A percentile compares a stretch with the other conserved stretches of the same genome.
phyloP scores from a whole-genome alignment of 2,797 vertebrate species.

The Brachyalestes nurse region DNA sequence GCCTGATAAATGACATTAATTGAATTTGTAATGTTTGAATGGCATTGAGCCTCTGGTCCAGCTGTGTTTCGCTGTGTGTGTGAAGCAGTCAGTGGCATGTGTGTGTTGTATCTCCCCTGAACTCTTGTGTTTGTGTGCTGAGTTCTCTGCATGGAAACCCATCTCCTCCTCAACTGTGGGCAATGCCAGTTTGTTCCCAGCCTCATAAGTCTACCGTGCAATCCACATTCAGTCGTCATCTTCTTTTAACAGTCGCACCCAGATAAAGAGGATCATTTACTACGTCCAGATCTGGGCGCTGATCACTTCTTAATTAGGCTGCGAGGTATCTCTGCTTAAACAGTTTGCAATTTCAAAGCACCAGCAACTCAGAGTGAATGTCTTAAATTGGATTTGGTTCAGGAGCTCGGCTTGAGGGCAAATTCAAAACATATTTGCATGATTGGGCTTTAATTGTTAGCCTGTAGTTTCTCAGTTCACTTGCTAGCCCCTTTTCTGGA shows the following conservation, averaged over 20 bases:
- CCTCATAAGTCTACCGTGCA: background rate
- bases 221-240: background rate
- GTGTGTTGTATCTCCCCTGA: background rate
- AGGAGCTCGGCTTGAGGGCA: background rate
- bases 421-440: background rate
- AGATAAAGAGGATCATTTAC: background rate
- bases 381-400: background rate
- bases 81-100: background rate
- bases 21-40: background rate
- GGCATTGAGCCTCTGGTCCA: background rate
- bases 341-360: background rate
- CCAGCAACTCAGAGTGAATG: background rate
- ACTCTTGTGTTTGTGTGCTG: conserved; percentile 5
- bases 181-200: background rate
- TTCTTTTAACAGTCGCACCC: background rate
- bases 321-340: background rate
- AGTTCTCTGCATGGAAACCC: conserved; percentile 12
- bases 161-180: background rate
- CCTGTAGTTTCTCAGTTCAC: background rate
- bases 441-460: background rate
- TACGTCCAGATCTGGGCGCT: background rate
- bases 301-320: conserved; percentile 6
- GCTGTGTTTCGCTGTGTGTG: conserved; percentile 14
- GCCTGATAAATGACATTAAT: background rate
- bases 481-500: background rate